Percentiles rank a stretch among this genome's conserved stretches.
These are phyloP conservation scores for Danionella dracula DNA, from an alignment of 2,797 vertebrate genomes.

Conservation along the genomic window DNA sequence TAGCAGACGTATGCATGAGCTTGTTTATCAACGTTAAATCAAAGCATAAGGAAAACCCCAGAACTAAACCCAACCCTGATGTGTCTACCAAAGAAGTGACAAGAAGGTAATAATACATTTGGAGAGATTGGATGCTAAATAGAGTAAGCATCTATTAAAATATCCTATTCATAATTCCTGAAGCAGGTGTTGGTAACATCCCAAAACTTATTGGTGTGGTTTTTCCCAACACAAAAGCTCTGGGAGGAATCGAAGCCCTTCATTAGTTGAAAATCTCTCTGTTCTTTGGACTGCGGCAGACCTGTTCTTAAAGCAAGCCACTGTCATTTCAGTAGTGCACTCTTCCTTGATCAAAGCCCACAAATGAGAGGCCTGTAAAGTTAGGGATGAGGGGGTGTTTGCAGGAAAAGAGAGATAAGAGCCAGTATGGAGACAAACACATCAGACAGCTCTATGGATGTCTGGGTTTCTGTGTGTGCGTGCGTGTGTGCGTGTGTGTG, in stretches of 20 bases:
- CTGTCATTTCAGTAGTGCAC: constrained; percentile 52
- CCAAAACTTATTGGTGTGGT: constrained; percentile 5
- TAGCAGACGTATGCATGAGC: too few species aligned
- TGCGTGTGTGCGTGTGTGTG: neutral
- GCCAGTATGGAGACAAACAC: constrained; percentile 5
- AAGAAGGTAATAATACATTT: neutral
- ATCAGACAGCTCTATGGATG: neutral
- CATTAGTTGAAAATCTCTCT: constrained; percentile 47
- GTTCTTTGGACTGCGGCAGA: constrained; percentile 39
- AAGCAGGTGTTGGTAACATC: constrained; percentile 34
- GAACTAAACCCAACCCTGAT: too few species aligned
- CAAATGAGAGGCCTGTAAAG: constrained; percentile 37
- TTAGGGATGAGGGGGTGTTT: constrained; percentile 27
- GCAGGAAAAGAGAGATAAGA: constrained; percentile 23
- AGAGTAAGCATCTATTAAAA: too few species aligned
- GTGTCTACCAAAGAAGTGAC: neutral
- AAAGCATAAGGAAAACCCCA: too few species aligned
- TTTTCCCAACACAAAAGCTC: constrained; percentile 38
- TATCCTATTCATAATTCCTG: neutral
- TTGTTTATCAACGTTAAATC: too few species aligned
- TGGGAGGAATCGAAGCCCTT: constrained; percentile 43
- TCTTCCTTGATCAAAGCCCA: constrained; percentile 46
- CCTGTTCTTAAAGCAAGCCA: constrained; percentile 34
- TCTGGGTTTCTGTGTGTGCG: neutral
- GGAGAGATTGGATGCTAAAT: too few species aligned